phyloP scores from a whole-genome alignment of 2,113 vertebrate genomes.

The Progne subis region DNA sequence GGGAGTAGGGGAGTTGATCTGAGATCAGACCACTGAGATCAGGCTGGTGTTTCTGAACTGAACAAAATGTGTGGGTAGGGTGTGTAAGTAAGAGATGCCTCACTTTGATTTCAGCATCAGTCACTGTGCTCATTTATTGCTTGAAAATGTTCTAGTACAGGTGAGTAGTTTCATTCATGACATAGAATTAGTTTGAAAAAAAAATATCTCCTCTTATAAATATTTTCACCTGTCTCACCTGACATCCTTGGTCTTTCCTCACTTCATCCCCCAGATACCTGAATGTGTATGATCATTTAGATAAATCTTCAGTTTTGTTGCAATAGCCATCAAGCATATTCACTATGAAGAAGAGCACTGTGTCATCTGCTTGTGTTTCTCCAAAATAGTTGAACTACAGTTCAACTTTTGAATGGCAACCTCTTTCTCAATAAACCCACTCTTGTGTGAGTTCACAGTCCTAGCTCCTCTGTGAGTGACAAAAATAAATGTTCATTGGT shows the following conservation, averaged over 20 bases:
- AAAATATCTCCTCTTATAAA: not conserved
- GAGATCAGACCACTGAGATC: not conserved
- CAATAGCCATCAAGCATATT: not conserved
- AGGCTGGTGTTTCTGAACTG: slow-evolving; percentile 5
- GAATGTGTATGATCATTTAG: not conserved
- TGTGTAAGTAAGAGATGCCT: slow-evolving; percentile 17
- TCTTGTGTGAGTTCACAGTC: slow-evolving; percentile 51
- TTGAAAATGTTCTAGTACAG: slow-evolving; percentile 23
- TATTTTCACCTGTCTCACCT: not conserved
- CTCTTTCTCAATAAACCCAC: slow-evolving; percentile 67
- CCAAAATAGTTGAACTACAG: slow-evolving; percentile 44
- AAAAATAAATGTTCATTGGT: slow-evolving; percentile 28
- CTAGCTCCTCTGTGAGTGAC: slow-evolving; percentile 23
- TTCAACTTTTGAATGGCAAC: slow-evolving; percentile 66
- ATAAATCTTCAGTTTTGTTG: not conserved
- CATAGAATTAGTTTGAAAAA: not conserved
- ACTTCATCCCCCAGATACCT: not conserved
- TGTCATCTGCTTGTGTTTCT: slow-evolving; percentile 23
- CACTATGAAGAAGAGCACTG: not conserved
- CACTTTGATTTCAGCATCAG: slow-evolving; percentile 11
- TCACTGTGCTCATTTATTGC: slow-evolving; percentile 24
- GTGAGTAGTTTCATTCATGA: slow-evolving; percentile 48
- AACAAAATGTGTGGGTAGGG: not conserved
- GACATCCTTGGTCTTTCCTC: slow-evolving; percentile 25
- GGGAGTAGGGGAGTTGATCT: slow-evolving; percentile 36